Evolutionary conservation across 2,888 invertebrate species (phyloP).

Genomic region (Molanna angustata): DNA sequence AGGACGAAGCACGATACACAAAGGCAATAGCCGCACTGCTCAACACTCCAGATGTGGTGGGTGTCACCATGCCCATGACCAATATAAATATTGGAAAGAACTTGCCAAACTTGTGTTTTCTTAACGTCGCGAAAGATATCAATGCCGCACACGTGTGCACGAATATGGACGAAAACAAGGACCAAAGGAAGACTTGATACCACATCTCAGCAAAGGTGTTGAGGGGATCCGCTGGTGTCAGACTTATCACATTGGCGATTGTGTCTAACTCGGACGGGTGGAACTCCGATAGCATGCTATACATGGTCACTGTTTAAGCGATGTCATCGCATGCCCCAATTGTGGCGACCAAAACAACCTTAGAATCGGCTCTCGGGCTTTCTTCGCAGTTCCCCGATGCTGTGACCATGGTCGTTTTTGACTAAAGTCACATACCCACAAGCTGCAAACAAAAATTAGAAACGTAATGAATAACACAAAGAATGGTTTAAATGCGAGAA

Average conservation of each 20-base stretch:
- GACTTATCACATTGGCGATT: constrained; percentile 65
- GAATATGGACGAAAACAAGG: constrained; percentile 88
- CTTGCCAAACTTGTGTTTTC: constrained; percentile 93
- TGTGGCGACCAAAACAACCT: too few relatives aligned
- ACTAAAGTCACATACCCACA: too few relatives aligned
- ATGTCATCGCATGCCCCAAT: too few relatives aligned
- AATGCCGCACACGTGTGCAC: constrained; percentile 89
- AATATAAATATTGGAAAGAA: constrained; percentile 88
- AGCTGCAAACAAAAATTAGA: too few relatives aligned
- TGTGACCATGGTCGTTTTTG: too few relatives aligned
- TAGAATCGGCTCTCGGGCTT: too few relatives aligned
- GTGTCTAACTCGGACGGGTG: constrained; percentile 63
- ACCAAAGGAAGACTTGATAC: constrained; percentile 96
- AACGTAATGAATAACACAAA: too few relatives aligned
- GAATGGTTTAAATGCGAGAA: too few relatives aligned
- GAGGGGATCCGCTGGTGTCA: constrained; percentile 63
- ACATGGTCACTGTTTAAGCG: constrained; percentile 42
- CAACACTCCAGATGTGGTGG: constrained; percentile 83
- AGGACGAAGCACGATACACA: constrained; percentile 86
- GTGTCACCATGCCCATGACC: constrained; percentile 86
- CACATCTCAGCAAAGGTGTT: constrained; percentile 88
- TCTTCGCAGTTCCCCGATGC: too few relatives aligned
- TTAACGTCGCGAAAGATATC: constrained; percentile 85
- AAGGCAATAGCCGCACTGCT: constrained; percentile 92
- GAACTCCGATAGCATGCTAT: constrained; percentile 58